Percentiles rank a stretch among this genome's conserved stretches.
phyloP scores from a whole-genome alignment of 2,113 vertebrate genomes.

The Seriola dumerili region DNA sequence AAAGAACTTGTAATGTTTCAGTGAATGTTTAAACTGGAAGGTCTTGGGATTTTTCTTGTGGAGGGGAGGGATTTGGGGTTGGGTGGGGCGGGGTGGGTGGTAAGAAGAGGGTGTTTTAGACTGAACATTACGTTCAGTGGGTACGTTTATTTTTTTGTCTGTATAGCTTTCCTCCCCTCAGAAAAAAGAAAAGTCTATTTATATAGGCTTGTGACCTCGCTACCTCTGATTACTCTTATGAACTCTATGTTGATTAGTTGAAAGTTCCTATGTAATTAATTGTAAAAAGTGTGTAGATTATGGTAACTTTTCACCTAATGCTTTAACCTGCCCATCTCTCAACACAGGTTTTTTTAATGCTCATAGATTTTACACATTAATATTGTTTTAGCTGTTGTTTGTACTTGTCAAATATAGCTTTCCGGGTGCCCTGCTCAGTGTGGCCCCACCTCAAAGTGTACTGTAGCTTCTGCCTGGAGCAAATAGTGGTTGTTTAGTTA shows the following conservation, averaged over 20 bases:
- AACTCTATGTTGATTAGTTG: conserved; percentile 90
- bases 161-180: conserved; percentile 90
- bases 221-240: conserved; percentile 94
- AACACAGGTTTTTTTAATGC: conserved; percentile 87
- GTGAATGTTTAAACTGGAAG: conserved; percentile 95
- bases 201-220: conserved; percentile 89
- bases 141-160: conserved; percentile 88
- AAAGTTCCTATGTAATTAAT: conserved; percentile 91
- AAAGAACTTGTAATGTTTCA: conserved; percentile 89
- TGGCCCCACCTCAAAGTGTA: conserved; percentile 78
- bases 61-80: conserved; percentile 57
- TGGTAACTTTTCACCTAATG: conserved; percentile 89
- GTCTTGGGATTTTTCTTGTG: conserved; percentile 84
- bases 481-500: conserved; percentile 75
- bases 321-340: conserved; percentile 90
- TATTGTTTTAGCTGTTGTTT: conserved; percentile 75
- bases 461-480: conserved; percentile 81
- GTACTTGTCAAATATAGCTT: conserved; percentile 79
- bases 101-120: conserved; percentile 82
- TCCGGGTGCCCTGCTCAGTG: conserved; percentile 70
- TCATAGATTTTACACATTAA: conserved; percentile 78
- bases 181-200: conserved; percentile 82
- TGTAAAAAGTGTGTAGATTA: conserved; percentile 92
- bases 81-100: conserved; percentile 49
- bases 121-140: conserved; percentile 85